These are phyloP conservation scores for Talpa occidentalis DNA, from an alignment of 2,113 vertebrate genomes.

Conservation along the genomic window DNA sequence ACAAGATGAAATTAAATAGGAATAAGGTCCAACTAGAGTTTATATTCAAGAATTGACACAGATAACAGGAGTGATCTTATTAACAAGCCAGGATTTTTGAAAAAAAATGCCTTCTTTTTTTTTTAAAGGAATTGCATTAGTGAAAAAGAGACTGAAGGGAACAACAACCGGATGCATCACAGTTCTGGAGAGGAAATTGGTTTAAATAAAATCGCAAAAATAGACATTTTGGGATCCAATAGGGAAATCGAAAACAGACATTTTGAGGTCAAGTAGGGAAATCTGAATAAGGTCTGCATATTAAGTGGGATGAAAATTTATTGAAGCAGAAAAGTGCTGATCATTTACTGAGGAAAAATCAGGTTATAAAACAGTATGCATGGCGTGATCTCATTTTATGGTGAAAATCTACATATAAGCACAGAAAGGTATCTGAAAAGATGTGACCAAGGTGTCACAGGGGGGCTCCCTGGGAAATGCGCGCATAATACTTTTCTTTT, in stretches of 20 bases:
- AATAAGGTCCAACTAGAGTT: background rate
- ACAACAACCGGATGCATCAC: background rate
- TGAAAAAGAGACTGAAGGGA: background rate
- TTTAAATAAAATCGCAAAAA: slow-evolving; percentile 9
- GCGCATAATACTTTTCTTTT: background rate
- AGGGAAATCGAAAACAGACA: background rate
- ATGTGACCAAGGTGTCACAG: background rate
- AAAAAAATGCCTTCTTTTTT: background rate
- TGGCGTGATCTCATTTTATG: slow-evolving; percentile 48
- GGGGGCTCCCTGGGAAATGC: background rate
- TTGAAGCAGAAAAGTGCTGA: slow-evolving; percentile 22
- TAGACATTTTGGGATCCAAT: background rate
- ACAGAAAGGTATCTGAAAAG: background rate
- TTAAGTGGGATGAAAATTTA: slow-evolving; percentile 28
- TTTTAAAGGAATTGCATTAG: background rate
- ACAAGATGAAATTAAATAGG: background rate
- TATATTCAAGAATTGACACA: background rate
- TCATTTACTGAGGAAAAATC: background rate
- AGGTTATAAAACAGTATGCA: slow-evolving; percentile 48
- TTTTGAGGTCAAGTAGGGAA: slow-evolving; percentile 6
- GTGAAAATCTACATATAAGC: slow-evolving; percentile 38
- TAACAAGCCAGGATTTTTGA: background rate
- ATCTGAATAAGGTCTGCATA: slow-evolving; percentile 25
- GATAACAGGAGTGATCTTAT: background rate
- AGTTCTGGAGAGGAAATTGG: background rate